A percentile compares a stretch with the other conserved stretches of the same genome.
phyloP scores from a whole-genome alignment of 1,140 invertebrate species.

The Pissodes strobi region DNA sequence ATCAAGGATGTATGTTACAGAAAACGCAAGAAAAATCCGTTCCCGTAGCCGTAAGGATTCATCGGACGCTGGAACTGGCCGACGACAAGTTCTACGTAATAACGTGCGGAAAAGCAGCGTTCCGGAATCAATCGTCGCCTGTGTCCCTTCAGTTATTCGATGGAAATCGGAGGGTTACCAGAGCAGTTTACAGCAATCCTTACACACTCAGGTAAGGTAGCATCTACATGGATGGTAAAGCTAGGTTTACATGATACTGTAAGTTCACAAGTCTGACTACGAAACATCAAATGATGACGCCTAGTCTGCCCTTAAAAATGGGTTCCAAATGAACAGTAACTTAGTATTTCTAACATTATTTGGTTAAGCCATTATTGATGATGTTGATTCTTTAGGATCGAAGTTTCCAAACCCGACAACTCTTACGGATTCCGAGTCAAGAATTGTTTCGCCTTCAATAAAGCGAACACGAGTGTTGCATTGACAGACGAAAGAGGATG shows the following conservation, averaged over 20 bases:
- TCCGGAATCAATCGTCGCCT: slow-evolving; percentile 75
- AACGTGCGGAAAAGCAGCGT: slow-evolving; percentile 87
- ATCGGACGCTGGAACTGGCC: slow-evolving; percentile 86
- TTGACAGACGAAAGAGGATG: slow-evolving; percentile 83
- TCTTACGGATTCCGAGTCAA: slow-evolving; percentile 65
- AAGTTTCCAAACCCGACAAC: slow-evolving; percentile 64
- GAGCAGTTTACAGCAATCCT: slow-evolving; percentile 74
- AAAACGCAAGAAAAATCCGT: slow-evolving; percentile 85
- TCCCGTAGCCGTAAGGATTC: slow-evolving; percentile 85
- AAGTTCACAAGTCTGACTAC: too few species aligned
- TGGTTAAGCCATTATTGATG: slow-evolving; percentile 39
- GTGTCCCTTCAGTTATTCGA: slow-evolving; percentile 76
- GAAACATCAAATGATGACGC: too few species aligned
- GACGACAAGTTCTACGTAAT: slow-evolving; percentile 94
- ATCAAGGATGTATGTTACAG: too few species aligned
- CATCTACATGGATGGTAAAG: too few species aligned
- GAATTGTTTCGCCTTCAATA: slow-evolving; percentile 86
- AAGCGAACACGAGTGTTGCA: slow-evolving; percentile 74
- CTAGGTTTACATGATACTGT: too few species aligned
- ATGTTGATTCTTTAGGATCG: slow-evolving; percentile 53
- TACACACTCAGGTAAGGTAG: slow-evolving; percentile 72
- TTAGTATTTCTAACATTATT: too few species aligned
- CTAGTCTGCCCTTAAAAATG: too few species aligned
- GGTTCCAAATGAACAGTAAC: too few species aligned
- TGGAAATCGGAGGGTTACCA: slow-evolving; percentile 67